Percentiles rank a stretch among this genome's conserved stretches.
phyloP scores from a whole-genome alignment of 2,113 vertebrate species.

The Vombatus ursinus region DNA sequence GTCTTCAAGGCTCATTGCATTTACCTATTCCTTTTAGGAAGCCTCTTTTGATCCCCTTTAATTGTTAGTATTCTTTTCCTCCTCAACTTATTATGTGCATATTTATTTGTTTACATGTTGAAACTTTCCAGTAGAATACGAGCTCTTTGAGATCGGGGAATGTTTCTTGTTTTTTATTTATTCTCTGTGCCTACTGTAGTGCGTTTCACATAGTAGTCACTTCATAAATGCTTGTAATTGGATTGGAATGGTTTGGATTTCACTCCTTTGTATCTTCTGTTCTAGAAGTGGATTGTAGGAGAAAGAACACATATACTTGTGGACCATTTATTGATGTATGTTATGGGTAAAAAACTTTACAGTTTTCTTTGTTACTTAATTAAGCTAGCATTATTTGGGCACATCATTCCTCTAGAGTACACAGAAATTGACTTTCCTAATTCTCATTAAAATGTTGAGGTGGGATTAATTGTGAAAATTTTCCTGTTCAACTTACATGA shows the following conservation, averaged over 20 bases:
- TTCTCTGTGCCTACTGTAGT: neutral
- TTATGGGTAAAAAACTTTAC: neutral
- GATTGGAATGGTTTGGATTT: neutral
- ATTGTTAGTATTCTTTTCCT: neutral
- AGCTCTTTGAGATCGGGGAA: neutral
- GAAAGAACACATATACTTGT: neutral
- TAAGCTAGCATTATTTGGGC: constrained; percentile 22
- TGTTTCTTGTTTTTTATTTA: neutral
- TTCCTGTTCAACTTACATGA: constrained; percentile 39
- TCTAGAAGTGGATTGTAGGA: neutral
- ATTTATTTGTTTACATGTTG: neutral
- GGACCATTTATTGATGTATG: neutral
- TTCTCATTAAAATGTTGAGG: constrained; percentile 27
- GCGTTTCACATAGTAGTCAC: neutral
- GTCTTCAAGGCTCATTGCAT: neutral
- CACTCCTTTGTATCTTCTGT: neutral
- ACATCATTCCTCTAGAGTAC: constrained; percentile 39
- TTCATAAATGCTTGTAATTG: neutral
- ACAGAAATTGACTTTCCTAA: constrained; percentile 21
- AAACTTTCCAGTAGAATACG: neutral
- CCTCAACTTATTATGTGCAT: neutral
- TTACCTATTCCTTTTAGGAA: neutral
- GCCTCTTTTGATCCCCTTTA: neutral
- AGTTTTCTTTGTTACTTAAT: neutral
- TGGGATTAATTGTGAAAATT: constrained; percentile 17